Base-by-base conservation (phyloP, 2,113 vertebrate species). In the Calcarius ornatus region DNA sequence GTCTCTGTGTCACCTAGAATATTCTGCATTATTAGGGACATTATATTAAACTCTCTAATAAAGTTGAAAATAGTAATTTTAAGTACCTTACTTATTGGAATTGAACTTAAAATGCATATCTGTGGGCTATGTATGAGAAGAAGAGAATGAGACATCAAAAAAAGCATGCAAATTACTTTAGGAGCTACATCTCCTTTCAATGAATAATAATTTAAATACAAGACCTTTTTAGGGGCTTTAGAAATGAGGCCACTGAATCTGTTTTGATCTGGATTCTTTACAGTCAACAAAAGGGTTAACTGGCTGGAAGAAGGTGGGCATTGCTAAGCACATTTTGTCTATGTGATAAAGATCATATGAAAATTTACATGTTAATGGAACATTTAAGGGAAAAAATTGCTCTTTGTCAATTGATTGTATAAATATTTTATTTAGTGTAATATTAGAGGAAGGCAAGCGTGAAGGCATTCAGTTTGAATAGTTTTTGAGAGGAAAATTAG, bases 311-410 rank as follows among this genome's bases (percentile, higher is more conserved):
- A 83, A 93, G 94, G 90, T 96, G 91, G 79, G 87, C 93, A 95
- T 87, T 76, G 42, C 12, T 15, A 77, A 91, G 90, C 81, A 86
- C 96, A 70, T 85, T 98, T 97, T 98, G 93, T 97, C 96, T 95
- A 89, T 48, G 75, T 92, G 97, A 97, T 97, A 97, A 97, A 96
- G 95, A 97, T 97, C 97, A 92, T 96, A 94, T 89, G 96, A 97
- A 95, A 98, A 98, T 98, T 98, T 98, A 97, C 98, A 98, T 98
- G 97, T 98, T 98, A 98, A 98, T 98, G 96, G 98, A 97, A 98
- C 98, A 95, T 98, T 98, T 98, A 95, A 96, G 85, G 90, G 47
- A 56, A 90, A 96, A 94, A 96, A 96, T 93, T 96, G 97, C 94
- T 97, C 96, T 96, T 98, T 96, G 97, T 97, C 97, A 97, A 98